Evolutionary conservation across 2,113 vertebrate species (phyloP), one percentile per base, ranked within the genome.

Genomic region (Neofelis nebulosa): DNA sequence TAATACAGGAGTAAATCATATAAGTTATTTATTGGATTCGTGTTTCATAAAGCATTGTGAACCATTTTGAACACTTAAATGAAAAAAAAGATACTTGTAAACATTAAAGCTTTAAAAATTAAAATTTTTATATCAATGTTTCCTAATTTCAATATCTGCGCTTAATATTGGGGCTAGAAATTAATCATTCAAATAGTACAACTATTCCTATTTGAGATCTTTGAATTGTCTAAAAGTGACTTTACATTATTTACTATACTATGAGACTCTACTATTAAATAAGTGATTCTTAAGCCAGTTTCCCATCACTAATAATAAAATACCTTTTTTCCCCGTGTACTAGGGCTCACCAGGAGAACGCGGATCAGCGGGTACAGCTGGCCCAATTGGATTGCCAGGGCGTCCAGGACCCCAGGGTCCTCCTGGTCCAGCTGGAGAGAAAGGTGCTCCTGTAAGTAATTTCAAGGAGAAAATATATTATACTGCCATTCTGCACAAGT

Each of bases 281-380:
- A 85, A 79, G 3, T 33, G 18, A 57, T 33, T 88, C 33, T 31
- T 71, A 79, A 38, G 10, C 3, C 33, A 27, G 14, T 79, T 61
- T 73, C 25, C 52, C 41, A 29, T 61, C 7, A 21, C 31, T 45
- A 71, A 41, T 95, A 45, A 0, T 0, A 23, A 41, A 68, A 45
- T 57, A 3, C 15, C 15, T 33, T 63, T 1, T 12, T 38, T 81
- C 19, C 25, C 0, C 52, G 15, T 90, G 9, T 55, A n/a, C n/a
- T 94, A 99, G 99, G 99, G 99, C 65, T 99, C 99, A 2, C 99
- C 99, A 15, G 99, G 99, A 80, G 99, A 99, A 97, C 99, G 99
- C 73, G 99, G 99, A 79, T 97, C 99, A 15, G 99, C 99, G 13
- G 99, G 99, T n/a, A 97, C 99, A 38, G 99, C 99, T 6, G 99